These are phyloP conservation scores for silkworm (Bombyx mori) DNA, from an alignment of 1,140 invertebrate genomes.

Conservation along the genomic window ASM3026992v2 NC_085117.1:14901501-14902000, in stretches of 20 bases:
- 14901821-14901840: too few species aligned
- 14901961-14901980: constrained; percentile 51
- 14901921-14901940: constrained; percentile 29
- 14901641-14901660: neutral
- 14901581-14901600: constrained; percentile 33
- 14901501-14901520: constrained; percentile 36
- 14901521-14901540: constrained; percentile 69
- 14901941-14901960: constrained; percentile 17
- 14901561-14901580: constrained; percentile 38
- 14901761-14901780: too few species aligned
- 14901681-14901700: neutral
- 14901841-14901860: too few species aligned
- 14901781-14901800: too few species aligned
- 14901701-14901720: too few species aligned
- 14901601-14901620: neutral
- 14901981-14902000: constrained; percentile 64
- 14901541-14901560: constrained; percentile 60
- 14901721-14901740: too few species aligned
- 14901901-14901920: constrained; percentile 1
- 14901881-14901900: neutral
- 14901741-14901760: too few species aligned
- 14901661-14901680: neutral
- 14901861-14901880: too few species aligned
- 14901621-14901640: neutral
- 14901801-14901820: too few species aligned